A percentile compares a stretch with the other conserved stretches of the same genome.
Conservation (phyloP, 2,888 invertebrate genomes). For the Mimumesa dahlbomi region DNA sequence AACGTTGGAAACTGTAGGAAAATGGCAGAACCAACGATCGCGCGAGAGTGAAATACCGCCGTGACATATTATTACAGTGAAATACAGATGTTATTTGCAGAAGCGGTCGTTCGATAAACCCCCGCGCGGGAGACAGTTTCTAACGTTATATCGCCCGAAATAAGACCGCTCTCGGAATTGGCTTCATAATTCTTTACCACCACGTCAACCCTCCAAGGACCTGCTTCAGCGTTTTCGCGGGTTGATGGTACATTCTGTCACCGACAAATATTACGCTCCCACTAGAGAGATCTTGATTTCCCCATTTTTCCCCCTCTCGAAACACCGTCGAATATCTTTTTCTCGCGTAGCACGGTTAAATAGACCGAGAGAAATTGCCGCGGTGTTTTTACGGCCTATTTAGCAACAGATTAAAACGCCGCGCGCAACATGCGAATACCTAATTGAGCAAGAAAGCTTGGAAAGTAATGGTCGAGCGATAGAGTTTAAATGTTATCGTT, state of each 20-base stretch:
- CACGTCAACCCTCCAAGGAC: conserved; percentile 17
- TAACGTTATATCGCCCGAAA: background rate
- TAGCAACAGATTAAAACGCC: conserved; percentile 6
- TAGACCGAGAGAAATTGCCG: no score
- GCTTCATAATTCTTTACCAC: conserved; percentile 10
- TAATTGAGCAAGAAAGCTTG: conserved; percentile 37
- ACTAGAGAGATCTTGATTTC: background rate
- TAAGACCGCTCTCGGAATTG: conserved; percentile 5
- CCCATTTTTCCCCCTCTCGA: conserved; percentile 2
- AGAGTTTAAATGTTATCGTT: conserved; percentile 54
- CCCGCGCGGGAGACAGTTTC: no score
- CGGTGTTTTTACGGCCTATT: no score
- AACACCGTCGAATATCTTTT: no score
- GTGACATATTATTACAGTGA: background rate
- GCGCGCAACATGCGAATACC: background rate
- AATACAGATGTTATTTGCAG: background rate
- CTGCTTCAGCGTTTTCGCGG: conserved; percentile 41
- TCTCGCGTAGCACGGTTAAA: no score
- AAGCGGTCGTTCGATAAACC: background rate
- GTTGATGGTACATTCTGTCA: conserved; percentile 50
- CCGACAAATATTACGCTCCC: conserved; percentile 11
- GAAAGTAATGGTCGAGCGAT: conserved; percentile 38
- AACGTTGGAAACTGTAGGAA: no score
- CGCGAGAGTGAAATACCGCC: no score
- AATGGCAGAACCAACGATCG: no score